phyloP scores from a whole-genome alignment of 2,888 invertebrate species.

The Diadegma fenestrale region DNA sequence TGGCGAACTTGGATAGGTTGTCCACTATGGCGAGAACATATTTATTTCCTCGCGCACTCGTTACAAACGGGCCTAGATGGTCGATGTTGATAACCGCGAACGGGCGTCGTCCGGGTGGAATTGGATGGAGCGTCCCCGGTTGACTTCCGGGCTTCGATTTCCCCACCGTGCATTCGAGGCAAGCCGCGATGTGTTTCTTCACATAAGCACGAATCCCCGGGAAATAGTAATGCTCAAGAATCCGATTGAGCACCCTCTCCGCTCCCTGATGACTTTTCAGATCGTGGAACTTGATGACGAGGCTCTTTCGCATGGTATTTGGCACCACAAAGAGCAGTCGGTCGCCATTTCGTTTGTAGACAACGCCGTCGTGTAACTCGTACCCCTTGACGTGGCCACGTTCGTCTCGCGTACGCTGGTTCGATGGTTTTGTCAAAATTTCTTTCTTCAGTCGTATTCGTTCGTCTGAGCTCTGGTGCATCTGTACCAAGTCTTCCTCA shows the following conservation, averaged over 20 bases:
- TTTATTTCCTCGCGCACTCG: not conserved
- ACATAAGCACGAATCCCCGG: not conserved
- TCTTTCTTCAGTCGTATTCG: not conserved
- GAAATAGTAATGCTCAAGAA: not conserved
- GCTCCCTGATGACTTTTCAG: not conserved
- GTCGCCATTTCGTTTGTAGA: not conserved
- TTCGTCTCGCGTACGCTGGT: not conserved
- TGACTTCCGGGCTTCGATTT: not conserved
- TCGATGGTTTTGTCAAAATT: not conserved
- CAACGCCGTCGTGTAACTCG: not conserved
- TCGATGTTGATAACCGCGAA: not conserved
- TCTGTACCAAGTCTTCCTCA: not conserved
- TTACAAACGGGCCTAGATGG: not conserved
- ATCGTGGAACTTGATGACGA: not conserved
- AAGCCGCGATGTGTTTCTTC: not conserved
- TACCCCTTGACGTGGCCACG: not conserved
- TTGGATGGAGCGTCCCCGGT: not conserved
- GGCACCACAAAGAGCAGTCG: not conserved
- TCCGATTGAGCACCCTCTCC: not conserved
- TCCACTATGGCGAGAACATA: not conserved
- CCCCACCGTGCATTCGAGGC: not conserved
- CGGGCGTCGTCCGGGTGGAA: not conserved
- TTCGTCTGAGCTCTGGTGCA: not conserved
- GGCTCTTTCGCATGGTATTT: not conserved
- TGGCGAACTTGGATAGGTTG: not conserved